Evolutionary conservation across 2,797 vertebrate genomes (phyloP), one percentile per base, ranked within the genome.

Genomic region (Sarcoramphus papa): DNA sequence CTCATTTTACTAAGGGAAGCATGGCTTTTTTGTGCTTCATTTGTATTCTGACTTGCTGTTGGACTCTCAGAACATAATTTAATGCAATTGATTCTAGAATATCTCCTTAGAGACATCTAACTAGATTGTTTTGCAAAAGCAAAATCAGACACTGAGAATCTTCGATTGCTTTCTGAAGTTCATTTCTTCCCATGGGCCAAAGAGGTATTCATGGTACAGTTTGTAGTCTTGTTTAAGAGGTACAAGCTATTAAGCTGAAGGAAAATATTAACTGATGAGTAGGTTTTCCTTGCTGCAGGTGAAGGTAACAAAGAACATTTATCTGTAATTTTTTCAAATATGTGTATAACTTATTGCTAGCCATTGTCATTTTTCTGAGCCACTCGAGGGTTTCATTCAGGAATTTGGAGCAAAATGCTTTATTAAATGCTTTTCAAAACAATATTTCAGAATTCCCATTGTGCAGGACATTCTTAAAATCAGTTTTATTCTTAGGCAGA

Each of bases 61-160:
- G 92, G 92, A 76, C 51, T 96, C 72, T 86, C 45, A 81, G 62
- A 95, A 92, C 30, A 50, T 77, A 70, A 57, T 73, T 37, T 88
- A 95, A 63, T n/a, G 79, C 76, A 96, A 21, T 72, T 77, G 48
- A 70, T 84, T 93, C 43, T 85, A 27, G 28, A 88, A 41, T 92
- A 82, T 87, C 83, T 92, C 92, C 88, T 88, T 86, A 51, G 95
- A 93, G 92, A 87, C 59, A 43, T 93, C 70, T 92, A 86, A 86
- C 62, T 84, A 48, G 78, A 60, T 93, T 92, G 76, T 95, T 97
- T 92, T 94, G 70, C 82, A 92, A 88, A 95, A 84, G 62, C 69
- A 69, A 95, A 92, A 74, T 93, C 80, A 92, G 79, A 94, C 59
- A 73, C 62, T 75, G 62, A 76, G 77, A 90, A 60, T 88, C 74